Evolutionary conservation across 2,888 invertebrate species (phyloP).

Genomic region (Conchocele bisecta): DNA sequence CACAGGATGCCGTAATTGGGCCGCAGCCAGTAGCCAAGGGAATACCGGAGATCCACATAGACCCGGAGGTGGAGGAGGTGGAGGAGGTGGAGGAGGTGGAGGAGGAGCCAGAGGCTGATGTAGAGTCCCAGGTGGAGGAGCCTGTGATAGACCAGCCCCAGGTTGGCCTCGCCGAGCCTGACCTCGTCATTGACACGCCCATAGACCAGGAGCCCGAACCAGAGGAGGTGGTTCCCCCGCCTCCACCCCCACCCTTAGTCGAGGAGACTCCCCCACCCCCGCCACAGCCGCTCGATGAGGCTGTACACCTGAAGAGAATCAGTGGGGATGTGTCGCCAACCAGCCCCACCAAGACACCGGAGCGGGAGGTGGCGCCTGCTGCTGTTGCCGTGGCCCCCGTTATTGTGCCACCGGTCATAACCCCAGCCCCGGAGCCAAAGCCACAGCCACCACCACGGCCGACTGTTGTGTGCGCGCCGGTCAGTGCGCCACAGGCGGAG

Average conservation of each 20-base stretch:
- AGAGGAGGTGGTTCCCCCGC: slow-evolving; percentile 43
- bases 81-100: slow-evolving; percentile 15
- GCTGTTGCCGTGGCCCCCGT: slow-evolving; percentile 23
- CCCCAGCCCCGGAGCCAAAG: not conserved
- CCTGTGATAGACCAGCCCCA: slow-evolving; percentile 36
- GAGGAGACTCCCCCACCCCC: slow-evolving; percentile 58
- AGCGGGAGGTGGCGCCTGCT: slow-evolving; percentile 23
- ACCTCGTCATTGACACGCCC: slow-evolving; percentile 48
- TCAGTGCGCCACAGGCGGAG: slow-evolving; percentile 12
- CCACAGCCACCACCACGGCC: slow-evolving; percentile 1
- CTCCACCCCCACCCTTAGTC: slow-evolving; percentile 50
- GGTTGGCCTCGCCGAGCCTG: slow-evolving; percentile 4
- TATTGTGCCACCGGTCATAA: not conserved
- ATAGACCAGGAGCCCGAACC: slow-evolving; percentile 43
- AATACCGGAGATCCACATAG: not conserved
- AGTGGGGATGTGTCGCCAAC: slow-evolving; percentile 57
- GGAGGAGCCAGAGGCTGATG: not conserved
- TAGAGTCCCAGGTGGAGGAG: slow-evolving; percentile 41
- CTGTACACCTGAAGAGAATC: slow-evolving; percentile 47
- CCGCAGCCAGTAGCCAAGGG: slow-evolving; percentile 7
- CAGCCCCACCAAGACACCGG: no score
- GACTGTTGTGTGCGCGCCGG: slow-evolving; percentile 6
- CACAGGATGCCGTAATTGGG: no score
- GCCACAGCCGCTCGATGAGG: slow-evolving; percentile 58
- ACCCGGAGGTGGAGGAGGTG: slow-evolving; percentile 14